A percentile compares a stretch with the other conserved stretches of the same genome.
Evolutionary conservation across 2,113 vertebrate species (phyloP).

Genomic region (Eublepharis macularius): DNA sequence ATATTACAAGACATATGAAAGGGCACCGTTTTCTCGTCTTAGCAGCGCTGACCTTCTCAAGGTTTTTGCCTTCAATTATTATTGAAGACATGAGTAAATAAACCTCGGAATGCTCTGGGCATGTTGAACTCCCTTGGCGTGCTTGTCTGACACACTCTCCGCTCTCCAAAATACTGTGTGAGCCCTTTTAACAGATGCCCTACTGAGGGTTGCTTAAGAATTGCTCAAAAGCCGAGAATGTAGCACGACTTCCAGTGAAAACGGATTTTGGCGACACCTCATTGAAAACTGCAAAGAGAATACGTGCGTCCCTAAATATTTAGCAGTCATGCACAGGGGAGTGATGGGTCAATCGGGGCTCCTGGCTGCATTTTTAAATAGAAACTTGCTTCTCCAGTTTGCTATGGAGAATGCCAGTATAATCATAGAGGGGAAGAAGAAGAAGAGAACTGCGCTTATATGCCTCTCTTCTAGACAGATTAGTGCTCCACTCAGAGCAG

Average conservation of each 20-base stretch:
- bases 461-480: no score
- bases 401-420: background rate
- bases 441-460: no score
- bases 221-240: background rate
- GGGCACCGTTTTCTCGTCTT: conserved; percentile 45
- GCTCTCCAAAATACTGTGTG: conserved; percentile 32
- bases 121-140: conserved; percentile 52
- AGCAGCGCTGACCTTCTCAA: conserved; percentile 65
- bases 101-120: conserved; percentile 57
- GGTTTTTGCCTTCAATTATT: conserved; percentile 66
- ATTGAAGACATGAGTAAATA: conserved; percentile 63
- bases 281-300: background rate
- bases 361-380: background rate
- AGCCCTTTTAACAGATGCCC: conserved; percentile 30
- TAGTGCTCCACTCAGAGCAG: no score
- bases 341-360: no score
- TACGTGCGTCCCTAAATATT: background rate
- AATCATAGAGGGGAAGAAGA: no score
- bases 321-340: background rate
- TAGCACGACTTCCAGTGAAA: background rate
- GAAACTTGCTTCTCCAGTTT: background rate
- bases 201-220: conserved; percentile 30
- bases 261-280: background rate
- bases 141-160: conserved; percentile 31
- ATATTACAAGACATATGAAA: conserved; percentile 52